Evolutionary conservation across 2,797 vertebrate genomes (phyloP).

Genomic region (Pseudochirops corinnae): DNA sequence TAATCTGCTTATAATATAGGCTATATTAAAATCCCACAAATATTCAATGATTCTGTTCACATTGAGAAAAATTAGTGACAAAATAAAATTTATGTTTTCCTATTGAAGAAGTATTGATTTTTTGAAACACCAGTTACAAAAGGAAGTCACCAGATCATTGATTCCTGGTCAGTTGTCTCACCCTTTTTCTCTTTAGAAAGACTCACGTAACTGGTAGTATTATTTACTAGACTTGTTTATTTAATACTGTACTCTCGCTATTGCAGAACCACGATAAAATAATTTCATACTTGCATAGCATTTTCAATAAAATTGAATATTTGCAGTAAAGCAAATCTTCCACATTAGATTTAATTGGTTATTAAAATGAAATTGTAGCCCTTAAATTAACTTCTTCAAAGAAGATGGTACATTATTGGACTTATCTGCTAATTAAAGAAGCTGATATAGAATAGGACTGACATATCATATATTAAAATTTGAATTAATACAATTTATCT

Average conservation of each 20-base stretch:
- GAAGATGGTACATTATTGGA: constrained; percentile 38
- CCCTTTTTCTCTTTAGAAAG: constrained; percentile 44
- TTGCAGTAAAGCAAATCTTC: constrained; percentile 58
- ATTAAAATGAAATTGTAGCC: constrained; percentile 71
- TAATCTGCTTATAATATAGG: not conserved
- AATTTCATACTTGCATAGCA: constrained; percentile 36
- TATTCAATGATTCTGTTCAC: not conserved
- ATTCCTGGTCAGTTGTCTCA: not conserved
- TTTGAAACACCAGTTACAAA: not conserved
- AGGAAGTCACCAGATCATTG: constrained; percentile 2
- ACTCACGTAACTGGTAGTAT: not conserved
- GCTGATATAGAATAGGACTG: constrained; percentile 43
- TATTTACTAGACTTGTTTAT: constrained; percentile 19
- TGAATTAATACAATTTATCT: constrained; percentile 56
- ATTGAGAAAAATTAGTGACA: not conserved
- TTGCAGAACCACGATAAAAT: constrained; percentile 60
- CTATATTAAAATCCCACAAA: not conserved
- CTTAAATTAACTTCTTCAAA: constrained; percentile 67
- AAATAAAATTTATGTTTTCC: not conserved
- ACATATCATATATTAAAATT: constrained; percentile 35
- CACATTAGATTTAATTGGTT: constrained; percentile 58
- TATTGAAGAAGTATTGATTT: not conserved
- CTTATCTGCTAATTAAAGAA: constrained; percentile 64
- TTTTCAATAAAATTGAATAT: constrained; percentile 56
- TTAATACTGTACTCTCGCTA: constrained; percentile 22